Base-by-base conservation (phyloP, 2,113 vertebrate genomes). In the Nansenia antarctica region DNA sequence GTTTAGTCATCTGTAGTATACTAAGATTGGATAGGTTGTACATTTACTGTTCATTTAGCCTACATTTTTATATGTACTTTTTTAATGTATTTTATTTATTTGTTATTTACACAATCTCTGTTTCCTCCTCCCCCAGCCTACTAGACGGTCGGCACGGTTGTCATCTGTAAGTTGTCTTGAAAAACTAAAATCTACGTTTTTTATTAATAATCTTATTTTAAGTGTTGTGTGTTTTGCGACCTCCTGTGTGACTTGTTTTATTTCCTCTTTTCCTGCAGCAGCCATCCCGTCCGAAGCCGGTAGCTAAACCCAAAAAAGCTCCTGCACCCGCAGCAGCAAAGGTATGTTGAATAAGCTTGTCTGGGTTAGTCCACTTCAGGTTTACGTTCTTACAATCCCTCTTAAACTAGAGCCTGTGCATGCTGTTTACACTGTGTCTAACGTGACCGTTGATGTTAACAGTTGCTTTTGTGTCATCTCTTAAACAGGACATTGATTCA, bases 231-330 rank as follows among this genome's bases (percentile, higher is more conserved):
- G 2, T 22, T n/a, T 20, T 49, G 62, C 27, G 32, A 34, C 34
- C 15, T 35, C 1, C 3, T 47, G 14, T 20, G 18, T 15, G 3
- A 20, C 15, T 32, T 24, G 2, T 32, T 14, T 62, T 9, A 9
- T 59, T 39, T 37, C n/a, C n/a, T n/a, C 3, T 75, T 20, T 27
- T 59, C 75, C 81, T 65, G 5, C 83, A 96, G 95, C 98, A 93
- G 85, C 90, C 94, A 0, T 91, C 89, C 82, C 83, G 94, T 73
- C 85, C 94, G n/a, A 92, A 94, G 77, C 89, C 92, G 79, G 94
- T 94, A 60, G 88, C 92, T 73, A 96, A 96, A 90, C 86, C 94
- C 84, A 98, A 97, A 82, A 98, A 96, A 84, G 87, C 92, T n/a
- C n/a, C n/a, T n/a, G n/a, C n/a, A n/a, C n/a, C n/a, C 79, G 90